These are phyloP conservation scores for Gonocerus acuteangulatus DNA, from an alignment of 2,888 invertebrate species.

Conservation along the genomic window DNA sequence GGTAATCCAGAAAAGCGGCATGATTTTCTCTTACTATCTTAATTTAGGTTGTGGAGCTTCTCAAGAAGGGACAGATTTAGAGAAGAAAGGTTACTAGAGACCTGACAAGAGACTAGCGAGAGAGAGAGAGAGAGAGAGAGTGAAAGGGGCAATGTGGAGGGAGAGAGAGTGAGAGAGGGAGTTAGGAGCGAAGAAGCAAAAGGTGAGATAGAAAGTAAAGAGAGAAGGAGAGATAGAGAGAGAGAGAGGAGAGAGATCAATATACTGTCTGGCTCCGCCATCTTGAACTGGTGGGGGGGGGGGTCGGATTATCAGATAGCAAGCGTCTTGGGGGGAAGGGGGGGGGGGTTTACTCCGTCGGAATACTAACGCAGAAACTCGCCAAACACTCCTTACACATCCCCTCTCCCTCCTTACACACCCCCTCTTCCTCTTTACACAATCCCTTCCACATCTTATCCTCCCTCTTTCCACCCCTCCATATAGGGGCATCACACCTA, in stretches of 20 bases:
- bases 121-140: not conserved
- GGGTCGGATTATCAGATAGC: conserved; percentile 21
- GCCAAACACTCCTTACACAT: not conserved
- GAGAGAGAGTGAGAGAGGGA: not conserved
- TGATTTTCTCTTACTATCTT: too few species aligned
- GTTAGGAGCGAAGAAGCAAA: too few species aligned
- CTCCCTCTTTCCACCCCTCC: not conserved
- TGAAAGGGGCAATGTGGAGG: not conserved
- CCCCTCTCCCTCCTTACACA: not conserved
- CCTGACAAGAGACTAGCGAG: not conserved
- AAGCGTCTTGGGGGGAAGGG: conserved; percentile 1
- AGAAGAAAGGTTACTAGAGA: not conserved
- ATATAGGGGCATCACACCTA: too few species aligned
- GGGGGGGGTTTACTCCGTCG: not conserved
- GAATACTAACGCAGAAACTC: not conserved
- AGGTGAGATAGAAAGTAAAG: not conserved
- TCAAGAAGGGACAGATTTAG: not conserved
- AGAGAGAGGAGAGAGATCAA: conserved; percentile 16
- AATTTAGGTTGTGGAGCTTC: not conserved
- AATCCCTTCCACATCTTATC: not conserved
- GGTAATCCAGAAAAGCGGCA: not conserved
- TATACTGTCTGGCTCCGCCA: conserved; percentile 18
- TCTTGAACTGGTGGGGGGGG: conserved; percentile 15
- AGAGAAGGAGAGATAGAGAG: not conserved
- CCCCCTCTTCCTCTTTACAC: not conserved